Evolutionary conservation across 2,797 vertebrate genomes (phyloP).

Genomic region (Rhinogobio ventralis): DNA sequence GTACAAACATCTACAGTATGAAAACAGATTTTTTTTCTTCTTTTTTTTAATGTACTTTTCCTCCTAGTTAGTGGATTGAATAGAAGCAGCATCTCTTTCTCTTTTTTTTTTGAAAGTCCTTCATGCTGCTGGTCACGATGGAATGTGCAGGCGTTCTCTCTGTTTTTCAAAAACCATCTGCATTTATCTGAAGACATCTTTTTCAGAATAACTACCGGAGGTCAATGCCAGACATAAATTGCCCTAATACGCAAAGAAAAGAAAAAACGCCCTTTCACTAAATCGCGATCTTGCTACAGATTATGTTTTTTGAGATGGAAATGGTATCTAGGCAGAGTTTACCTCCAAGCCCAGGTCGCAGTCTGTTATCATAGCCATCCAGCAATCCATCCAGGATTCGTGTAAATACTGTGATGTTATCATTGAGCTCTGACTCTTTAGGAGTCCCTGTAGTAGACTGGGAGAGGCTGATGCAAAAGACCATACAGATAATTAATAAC

Average conservation of each 20-base stretch:
- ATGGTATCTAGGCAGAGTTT: conserved; percentile 47
- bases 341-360: conserved; percentile 93
- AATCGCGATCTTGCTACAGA: conserved; percentile 4
- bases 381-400: conserved; percentile 91
- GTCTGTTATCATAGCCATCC: conserved; percentile 93
- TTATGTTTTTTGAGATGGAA: background rate
- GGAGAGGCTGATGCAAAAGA: conserved; percentile 76
- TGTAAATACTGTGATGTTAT: conserved; percentile 97
- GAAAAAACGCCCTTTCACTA: background rate
- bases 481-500: conserved; percentile 37
- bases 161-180: conserved; percentile 16
- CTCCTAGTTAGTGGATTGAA: conserved; percentile 23
- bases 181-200: conserved; percentile 25
- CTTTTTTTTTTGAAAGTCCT: conserved; percentile 21
- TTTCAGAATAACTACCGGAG: conserved; percentile 30
- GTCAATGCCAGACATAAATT: conserved; percentile 34
- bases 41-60: conserved; percentile 22
- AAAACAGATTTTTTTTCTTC: conserved; percentile 38
- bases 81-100: conserved; percentile 26
- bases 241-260: background rate
- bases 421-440: conserved; percentile 86
- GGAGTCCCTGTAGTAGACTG: conserved; percentile 86
- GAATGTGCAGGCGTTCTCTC: conserved; percentile 31
- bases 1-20: conserved; percentile 52
- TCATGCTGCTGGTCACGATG: conserved; percentile 43